These are phyloP conservation scores for Drosophila bocki DNA, from an alignment of 1,140 invertebrate genomes.

Conservation along the genomic window DNA sequence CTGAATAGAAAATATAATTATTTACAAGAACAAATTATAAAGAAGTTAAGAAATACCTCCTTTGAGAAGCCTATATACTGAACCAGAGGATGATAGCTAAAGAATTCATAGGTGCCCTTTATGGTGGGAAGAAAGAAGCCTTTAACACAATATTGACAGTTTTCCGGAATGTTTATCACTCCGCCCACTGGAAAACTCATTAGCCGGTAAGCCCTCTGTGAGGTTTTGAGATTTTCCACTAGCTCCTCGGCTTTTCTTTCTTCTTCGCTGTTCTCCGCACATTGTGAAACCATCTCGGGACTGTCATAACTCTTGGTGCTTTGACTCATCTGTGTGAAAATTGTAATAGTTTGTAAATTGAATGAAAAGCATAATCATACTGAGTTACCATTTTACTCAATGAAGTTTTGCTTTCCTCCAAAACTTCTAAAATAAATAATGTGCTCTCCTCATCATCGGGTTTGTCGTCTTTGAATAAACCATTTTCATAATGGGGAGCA, in stretches of 20 bases:
- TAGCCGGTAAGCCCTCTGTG: slow-evolving; percentile 15
- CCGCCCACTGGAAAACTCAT: slow-evolving; percentile 20
- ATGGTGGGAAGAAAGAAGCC: slow-evolving; percentile 18
- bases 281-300: neutral
- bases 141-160: slow-evolving; percentile 24
- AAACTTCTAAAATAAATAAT: slow-evolving; percentile 50
- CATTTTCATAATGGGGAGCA: slow-evolving; percentile 15
- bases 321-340: slow-evolving; percentile 17
- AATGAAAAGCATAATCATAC: neutral
- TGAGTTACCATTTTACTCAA: slow-evolving; percentile 51
- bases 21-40: too few relatives aligned
- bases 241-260: slow-evolving; percentile 1
- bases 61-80: slow-evolving; percentile 18
- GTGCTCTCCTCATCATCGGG: slow-evolving; percentile 60
- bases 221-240: slow-evolving; percentile 10
- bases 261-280: neutral
- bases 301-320: too few relatives aligned
- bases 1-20: neutral
- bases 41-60: neutral
- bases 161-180: neutral
- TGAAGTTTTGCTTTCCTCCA: slow-evolving; percentile 63
- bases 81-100: slow-evolving; percentile 27
- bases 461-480: slow-evolving; percentile 39
- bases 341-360: neutral
- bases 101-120: slow-evolving; percentile 15